Evolutionary conservation across 2,797 vertebrate genomes (phyloP), one percentile per base, ranked within the genome.

Genomic region (Enteromius trimaculatus): DNA sequence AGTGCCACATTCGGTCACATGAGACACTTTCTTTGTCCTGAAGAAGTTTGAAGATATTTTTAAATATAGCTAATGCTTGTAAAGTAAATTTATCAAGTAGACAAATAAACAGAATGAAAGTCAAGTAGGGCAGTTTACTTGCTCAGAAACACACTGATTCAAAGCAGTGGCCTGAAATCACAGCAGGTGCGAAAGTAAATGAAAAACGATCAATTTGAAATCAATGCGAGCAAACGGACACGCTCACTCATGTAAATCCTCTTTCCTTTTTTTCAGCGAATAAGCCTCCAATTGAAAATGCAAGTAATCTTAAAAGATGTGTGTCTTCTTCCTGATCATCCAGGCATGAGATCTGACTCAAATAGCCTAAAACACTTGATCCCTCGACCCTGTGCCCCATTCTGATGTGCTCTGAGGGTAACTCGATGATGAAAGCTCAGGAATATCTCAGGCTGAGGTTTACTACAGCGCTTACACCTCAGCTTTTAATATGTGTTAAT

Each of bases 401-500:
- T 60, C 53, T 47, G 79, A 39, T 55, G 53, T 74, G 77, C 44
- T 23, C 64, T 58, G 80, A 44, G 79, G 68, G 66, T 77, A 82
- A 71, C 49, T 65, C 77, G 39, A 70, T 82, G 79, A 64, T 29
- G 42, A 31, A 77, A 82, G 55, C 75, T 37, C 81, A 77, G 53
- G 53, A 53, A 72, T 64, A 74, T 71, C 69, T 65, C 66, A 55
- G 47, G 51, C n/a, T 71, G 42, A 78, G 66, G 84, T 88, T 83
- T 79, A 77, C 42, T 13, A 60, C 62, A 49, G 53, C 42, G 69
- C 62, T 65, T 72, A 26, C 47, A 64, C 47, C 42, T 31, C 60
- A 44, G 77, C 64, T 86, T 79, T 77, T n/a, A n/a, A 65, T 65
- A 29, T 58, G 80, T 66, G 39, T 83, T 82, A 85, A 80, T 76